These are phyloP conservation scores for Caenorhabditis sp. DNA, from an alignment of 2,888 invertebrate genomes.

Conservation along the genomic window DNA sequence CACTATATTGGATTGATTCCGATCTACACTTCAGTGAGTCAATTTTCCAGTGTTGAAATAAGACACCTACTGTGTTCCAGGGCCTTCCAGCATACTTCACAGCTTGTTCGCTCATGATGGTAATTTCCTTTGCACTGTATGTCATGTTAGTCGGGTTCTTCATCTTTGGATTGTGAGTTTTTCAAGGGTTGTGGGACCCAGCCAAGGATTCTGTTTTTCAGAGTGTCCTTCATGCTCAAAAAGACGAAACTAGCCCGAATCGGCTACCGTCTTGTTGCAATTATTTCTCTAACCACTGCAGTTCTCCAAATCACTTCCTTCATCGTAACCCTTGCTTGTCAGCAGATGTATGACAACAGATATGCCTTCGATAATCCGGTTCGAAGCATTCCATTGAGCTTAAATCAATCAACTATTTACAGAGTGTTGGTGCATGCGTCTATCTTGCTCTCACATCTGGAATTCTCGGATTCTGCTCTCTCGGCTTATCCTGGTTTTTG, in stretches of 20 bases:
- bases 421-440: not conserved
- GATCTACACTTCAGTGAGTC: not conserved
- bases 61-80: too few species aligned
- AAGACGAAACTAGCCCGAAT: not conserved
- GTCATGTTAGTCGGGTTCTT: not conserved
- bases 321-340: not conserved
- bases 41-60: not conserved
- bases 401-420: not conserved
- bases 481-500: too few species aligned
- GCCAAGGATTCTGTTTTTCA: too few species aligned
- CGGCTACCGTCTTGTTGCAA: not conserved
- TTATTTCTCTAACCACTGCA: not conserved
- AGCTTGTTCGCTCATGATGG: not conserved
- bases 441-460: not conserved
- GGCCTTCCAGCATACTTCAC: not conserved
- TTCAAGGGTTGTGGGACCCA: too few species aligned
- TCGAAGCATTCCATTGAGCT: too few species aligned
- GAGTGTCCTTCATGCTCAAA: not conserved
- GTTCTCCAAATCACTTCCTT: constrained; percentile 4
- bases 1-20: not conserved
- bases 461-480: not conserved
- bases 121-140: not conserved
- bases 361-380: too few species aligned
- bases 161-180: constrained; percentile 11
- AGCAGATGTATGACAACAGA: too few species aligned